phyloP scores from a whole-genome alignment of 2,797 vertebrate genomes.

The Enteromius argenteus region DNA sequence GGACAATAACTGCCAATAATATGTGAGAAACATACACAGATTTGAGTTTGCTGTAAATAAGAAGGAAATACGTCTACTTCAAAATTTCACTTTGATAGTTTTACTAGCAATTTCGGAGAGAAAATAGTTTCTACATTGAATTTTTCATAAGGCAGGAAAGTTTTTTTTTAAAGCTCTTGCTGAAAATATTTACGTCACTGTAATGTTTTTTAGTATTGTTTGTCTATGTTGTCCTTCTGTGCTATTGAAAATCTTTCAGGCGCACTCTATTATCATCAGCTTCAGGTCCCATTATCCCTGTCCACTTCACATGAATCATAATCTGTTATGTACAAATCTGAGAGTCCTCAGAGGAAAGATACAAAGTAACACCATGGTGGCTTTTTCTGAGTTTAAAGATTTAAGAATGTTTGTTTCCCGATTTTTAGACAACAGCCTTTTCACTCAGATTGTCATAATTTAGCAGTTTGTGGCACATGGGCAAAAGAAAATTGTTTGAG shows the following conservation, averaged over 20 bases:
- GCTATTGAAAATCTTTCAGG: background rate
- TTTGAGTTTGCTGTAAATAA: background rate
- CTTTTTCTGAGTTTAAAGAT: background rate
- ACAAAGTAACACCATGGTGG: background rate
- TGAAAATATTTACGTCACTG: background rate
- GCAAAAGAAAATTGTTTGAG: background rate
- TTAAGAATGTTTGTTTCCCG: background rate
- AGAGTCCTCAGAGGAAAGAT: background rate
- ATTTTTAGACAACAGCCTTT: background rate
- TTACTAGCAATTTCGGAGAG: background rate
- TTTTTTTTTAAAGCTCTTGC: background rate
- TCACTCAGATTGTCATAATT: background rate
- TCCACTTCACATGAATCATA: background rate
- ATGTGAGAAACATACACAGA: too few species aligned
- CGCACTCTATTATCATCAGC: background rate
- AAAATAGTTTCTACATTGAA: background rate
- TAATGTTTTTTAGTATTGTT: background rate
- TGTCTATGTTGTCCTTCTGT: background rate
- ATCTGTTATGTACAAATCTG: background rate
- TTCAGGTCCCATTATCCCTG: conserved; percentile 1
- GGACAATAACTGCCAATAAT: too few species aligned
- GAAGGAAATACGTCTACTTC: background rate
- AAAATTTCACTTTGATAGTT: background rate
- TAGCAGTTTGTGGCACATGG: background rate
- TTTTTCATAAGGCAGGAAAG: background rate